Conservation (phyloP, 2,113 vertebrate genomes). For the Amblyornis subalaris region DNA sequence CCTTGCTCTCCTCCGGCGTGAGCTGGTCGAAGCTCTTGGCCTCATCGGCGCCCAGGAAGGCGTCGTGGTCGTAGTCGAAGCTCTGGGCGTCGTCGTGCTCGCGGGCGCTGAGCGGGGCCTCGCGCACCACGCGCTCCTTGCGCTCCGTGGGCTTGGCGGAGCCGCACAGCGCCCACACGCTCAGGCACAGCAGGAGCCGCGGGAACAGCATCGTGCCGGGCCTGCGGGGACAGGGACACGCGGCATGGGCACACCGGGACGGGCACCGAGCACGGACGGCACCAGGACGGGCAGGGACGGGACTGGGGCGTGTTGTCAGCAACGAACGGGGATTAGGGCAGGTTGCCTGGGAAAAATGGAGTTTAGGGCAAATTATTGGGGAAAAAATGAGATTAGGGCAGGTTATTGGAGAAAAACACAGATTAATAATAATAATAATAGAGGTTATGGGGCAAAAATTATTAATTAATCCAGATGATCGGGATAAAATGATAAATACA, state of each 20-base stretch:
- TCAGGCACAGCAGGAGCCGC: constrained; percentile 73
- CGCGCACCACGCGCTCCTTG: constrained; percentile 83
- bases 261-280: background rate
- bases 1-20: constrained; percentile 88
- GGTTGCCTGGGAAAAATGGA: fast-evolving
- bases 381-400: background rate
- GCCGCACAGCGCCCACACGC: constrained; percentile 73
- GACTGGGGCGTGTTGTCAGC: fast-evolving
- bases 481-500: background rate
- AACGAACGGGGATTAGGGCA: background rate
- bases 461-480: background rate
- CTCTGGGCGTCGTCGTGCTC: constrained; percentile 84
- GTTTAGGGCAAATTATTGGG: background rate
- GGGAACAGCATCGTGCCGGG: background rate
- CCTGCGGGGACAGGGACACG: background rate
- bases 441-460: background rate
- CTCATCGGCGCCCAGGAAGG: constrained; percentile 85
- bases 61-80: constrained; percentile 98
- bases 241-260: background rate
- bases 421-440: no score
- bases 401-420: background rate
- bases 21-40: constrained; percentile 89
- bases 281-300: background rate
- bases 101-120: constrained; percentile 81
- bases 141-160: constrained; percentile 88